Evolutionary conservation across 2,797 vertebrate genomes (phyloP), one percentile per base, ranked within the genome.

Genomic region (Schizothorax lantsangensis): DNA sequence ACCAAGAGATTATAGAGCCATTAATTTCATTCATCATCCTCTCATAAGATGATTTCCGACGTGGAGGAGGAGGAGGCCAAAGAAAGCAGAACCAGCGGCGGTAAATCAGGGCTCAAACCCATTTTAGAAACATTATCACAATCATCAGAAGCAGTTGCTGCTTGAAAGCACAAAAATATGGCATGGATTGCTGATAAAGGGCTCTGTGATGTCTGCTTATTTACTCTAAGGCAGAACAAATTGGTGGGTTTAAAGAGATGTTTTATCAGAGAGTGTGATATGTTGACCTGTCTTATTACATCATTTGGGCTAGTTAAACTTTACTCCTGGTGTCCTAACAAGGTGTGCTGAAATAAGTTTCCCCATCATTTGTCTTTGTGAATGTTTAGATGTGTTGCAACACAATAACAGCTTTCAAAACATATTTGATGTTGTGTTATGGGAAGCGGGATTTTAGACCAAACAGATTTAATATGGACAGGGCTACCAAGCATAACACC

Each of bases 21-120:
- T 88, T 82, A 21, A 88, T 88, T 84, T 89, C 79, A 75, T 86
- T 87, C 84, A 86, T 84, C 81, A 90, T 80, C 69, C 74, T 21
- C 79, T 89, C 47, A 47, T 86, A 47, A 86, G 26, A 83, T 80
- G 84, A 88, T 88, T 88, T 86, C 47, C 17, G 30, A 84, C 6
- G 4, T 79, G 74, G 68, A 45, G 87, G 71, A 83, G 52, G 17
- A 83, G 52, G 17, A 83, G 47, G 75, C 30, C 69, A 68, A 54
- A 45, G 57, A 8, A 49, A 83, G 59, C 77, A 72, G 21, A 87
- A 47, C 59, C 80, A 84, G 74, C 84, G 15, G 66, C 43, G 45
- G 74, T 83, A 86, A 88, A 88, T 84, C 75, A 85, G 30, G 62
- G 72, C 30, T 59, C 21, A 80, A 86, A 73, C 12, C 77, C 36